phyloP scores from a whole-genome alignment of 1,140 invertebrate species.

The Palaemon carinicauda region DNA sequence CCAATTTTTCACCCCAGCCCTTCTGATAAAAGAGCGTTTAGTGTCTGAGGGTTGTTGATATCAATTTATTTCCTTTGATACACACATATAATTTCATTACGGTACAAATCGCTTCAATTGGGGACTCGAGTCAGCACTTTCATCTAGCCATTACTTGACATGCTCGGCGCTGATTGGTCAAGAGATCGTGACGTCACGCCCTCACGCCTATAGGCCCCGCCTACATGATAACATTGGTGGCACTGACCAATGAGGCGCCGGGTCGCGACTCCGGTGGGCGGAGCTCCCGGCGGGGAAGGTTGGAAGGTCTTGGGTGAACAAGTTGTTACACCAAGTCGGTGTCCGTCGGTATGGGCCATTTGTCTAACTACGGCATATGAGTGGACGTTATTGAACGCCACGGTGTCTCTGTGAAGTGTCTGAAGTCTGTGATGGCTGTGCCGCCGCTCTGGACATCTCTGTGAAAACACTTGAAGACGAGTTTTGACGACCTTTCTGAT shows the following conservation, averaged over 20 bases:
- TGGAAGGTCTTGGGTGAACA: constrained; percentile 20
- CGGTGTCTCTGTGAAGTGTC: too few species aligned
- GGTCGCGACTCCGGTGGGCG: not conserved
- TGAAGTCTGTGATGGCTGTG: too few species aligned
- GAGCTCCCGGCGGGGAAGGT: not conserved
- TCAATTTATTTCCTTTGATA: constrained; percentile 61
- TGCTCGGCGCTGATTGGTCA: constrained; percentile 45
- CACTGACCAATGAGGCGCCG: constrained; percentile 20
- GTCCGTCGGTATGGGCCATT: constrained; percentile 29
- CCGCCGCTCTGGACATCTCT: too few species aligned
- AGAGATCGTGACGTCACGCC: constrained; percentile 47
- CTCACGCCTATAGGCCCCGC: constrained; percentile 28
- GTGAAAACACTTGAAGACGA: too few species aligned
- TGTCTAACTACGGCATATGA: constrained; percentile 18
- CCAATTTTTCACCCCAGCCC: constrained; percentile 56
- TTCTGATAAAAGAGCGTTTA: constrained; percentile 60
- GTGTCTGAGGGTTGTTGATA: constrained; percentile 60
- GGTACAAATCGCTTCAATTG: constrained; percentile 61
- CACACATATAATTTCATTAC: constrained; percentile 61
- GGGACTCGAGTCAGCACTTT: constrained; percentile 58
- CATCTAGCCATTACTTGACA: constrained; percentile 60
- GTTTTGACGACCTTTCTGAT: too few species aligned
- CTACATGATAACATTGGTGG: constrained; percentile 12
- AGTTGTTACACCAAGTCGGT: constrained; percentile 31
- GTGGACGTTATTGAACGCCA: not conserved